Conservation (phyloP, 30 jellyfish, hydroid and myxozoan species). For the Hydractinia symbiolongicarpus region DNA sequence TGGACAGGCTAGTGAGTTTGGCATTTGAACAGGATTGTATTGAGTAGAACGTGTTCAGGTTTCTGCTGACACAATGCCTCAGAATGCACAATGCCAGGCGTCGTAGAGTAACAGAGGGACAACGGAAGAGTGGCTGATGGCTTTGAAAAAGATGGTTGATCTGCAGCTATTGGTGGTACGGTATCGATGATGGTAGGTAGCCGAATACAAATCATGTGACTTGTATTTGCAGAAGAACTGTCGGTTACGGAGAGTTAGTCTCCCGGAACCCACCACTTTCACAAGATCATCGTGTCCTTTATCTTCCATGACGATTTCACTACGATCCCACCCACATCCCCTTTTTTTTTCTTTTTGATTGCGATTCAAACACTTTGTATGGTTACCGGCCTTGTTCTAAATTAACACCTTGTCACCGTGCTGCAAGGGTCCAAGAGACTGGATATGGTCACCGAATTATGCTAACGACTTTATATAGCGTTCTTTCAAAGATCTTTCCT, state of each 20-base stretch:
- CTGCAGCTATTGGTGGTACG: too few species aligned
- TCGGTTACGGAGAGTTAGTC: slow-evolving; percentile 10
- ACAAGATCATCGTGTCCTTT: background rate
- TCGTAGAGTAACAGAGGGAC: too few species aligned
- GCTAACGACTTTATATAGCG: background rate
- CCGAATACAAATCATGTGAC: background rate
- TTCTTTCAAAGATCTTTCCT: slow-evolving; percentile 15
- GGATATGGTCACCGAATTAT: slow-evolving; percentile 6
- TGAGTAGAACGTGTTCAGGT: too few species aligned
- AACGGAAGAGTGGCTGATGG: too few species aligned
- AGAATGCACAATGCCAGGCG: too few species aligned
- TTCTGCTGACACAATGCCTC: too few species aligned
- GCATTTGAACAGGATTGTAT: too few species aligned
- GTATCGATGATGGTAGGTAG: too few species aligned
- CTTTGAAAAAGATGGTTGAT: too few species aligned
- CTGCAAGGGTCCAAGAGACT: slow-evolving; percentile 16
- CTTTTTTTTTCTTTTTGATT: too few species aligned
- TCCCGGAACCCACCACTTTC: background rate
- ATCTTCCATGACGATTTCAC: background rate
- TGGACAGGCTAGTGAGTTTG: too few species aligned
- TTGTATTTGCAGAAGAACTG: background rate
- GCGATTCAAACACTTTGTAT: slow-evolving; percentile 10
- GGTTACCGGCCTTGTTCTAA: background rate
- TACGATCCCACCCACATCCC: background rate
- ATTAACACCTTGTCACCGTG: slow-evolving; percentile 16